Evolutionary conservation across 2,113 vertebrate species (phyloP), one percentile per base, ranked within the genome.

Genomic region (Oenanthe oenanthe): DNA sequence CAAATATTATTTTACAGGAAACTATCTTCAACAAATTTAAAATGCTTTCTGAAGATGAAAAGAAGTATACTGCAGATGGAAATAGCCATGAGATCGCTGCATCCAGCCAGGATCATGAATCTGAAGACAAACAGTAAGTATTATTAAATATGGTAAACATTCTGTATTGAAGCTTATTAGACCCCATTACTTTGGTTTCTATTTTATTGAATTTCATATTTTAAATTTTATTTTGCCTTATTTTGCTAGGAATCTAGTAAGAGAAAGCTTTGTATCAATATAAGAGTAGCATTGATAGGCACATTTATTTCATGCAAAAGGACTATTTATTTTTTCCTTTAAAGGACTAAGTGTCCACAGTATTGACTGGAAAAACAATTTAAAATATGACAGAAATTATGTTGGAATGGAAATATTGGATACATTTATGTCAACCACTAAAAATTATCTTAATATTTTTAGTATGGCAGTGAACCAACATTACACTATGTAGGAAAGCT

Each of bases 71-170:
- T 50, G 47, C 47, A 40, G 89, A 84, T 78, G 62, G 78, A 86
- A 92, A 96, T n/a, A 76, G 45, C 66, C 5, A 43, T 50, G 72
- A 78, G 31, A 18, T 74, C 1, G 3, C n/a, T 79, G 51, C 63
- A 57, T n/a, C 7, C 50, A 71, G 12, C 10, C 47, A 63, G 45
- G 40, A 2, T 38, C 45, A 79, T 40, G 86, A 80, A 56, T 34
- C 38, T 47, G 57, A 95, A 92, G 60, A 45, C 15, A 63, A 95
- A 93, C 4, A 82, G 97, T 97, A 95, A 92, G 78, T 91, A 50
- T 74, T 76, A 50, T 66, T 91, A 62, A 73, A 48, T 11, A 40
- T 13, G 56, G 10, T 75, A 58, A 68, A 42, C 4, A 6, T 61
- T 60, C 17, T 50, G 3, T 34, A 68, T 38, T 70, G 43, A 78